Evolutionary conservation across 2,888 invertebrate species (phyloP).

Genomic region (Thereva unica): DNA sequence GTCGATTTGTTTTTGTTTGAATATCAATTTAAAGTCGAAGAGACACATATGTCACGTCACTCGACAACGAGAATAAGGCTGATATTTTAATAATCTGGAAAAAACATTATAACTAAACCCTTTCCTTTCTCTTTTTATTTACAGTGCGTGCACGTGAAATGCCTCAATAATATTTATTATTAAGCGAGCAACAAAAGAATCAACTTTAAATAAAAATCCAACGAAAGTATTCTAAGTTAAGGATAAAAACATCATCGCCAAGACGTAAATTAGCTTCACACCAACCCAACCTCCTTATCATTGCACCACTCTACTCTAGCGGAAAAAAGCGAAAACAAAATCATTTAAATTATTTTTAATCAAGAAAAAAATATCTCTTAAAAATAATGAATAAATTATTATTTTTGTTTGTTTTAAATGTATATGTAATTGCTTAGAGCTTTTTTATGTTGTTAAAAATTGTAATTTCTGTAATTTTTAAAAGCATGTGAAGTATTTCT

Average conservation of each 20-base stretch:
- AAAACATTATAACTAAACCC: not conserved
- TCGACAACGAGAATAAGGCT: no score
- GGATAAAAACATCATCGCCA: not conserved
- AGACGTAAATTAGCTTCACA: not conserved
- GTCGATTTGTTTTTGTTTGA: no score
- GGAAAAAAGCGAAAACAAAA: not conserved
- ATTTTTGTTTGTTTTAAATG: slow-evolving; percentile 9
- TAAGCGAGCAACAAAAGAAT: slow-evolving; percentile 1
- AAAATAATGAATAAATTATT: slow-evolving; percentile 27
- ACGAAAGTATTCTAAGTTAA: slow-evolving; percentile 33
- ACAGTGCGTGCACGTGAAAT: slow-evolving; percentile 62
- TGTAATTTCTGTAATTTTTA: not conserved
- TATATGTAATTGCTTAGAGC: slow-evolving; percentile 8
- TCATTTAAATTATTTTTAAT: slow-evolving; percentile 23
- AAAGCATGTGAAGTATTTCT: slow-evolving; percentile 14
- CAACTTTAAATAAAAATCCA: slow-evolving; percentile 19
- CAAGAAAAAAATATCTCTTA: not conserved
- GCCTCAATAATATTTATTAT: slow-evolving; percentile 50
- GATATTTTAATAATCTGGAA: not conserved
- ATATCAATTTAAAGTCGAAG: no score
- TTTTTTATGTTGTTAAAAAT: slow-evolving; percentile 14
- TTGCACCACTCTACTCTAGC: slow-evolving; percentile 10
- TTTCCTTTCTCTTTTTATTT: slow-evolving; percentile 47
- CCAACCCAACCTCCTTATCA: slow-evolving; percentile 3
- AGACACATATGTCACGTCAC: no score